Percentiles rank a stretch among this genome's conserved stretches.
Evolutionary conservation across 2,888 invertebrate genomes (phyloP).

Genomic region (Aphrophora alni): DNA sequence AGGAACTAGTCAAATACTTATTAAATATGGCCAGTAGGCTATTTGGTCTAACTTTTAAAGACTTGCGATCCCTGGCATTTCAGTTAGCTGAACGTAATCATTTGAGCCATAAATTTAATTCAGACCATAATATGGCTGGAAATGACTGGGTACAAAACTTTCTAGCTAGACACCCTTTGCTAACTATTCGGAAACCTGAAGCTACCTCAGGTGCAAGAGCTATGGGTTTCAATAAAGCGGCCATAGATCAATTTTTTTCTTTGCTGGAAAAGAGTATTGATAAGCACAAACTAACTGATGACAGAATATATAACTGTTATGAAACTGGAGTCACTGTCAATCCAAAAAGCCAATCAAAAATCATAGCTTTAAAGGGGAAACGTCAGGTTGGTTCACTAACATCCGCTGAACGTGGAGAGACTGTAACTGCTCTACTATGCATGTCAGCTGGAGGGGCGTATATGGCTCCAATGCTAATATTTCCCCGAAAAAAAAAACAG

Average conservation of each 20-base stretch:
- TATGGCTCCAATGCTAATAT: conserved; percentile 50
- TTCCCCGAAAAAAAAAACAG: conserved; percentile 23
- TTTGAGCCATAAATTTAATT: conserved; percentile 51
- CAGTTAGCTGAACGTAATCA: conserved; percentile 48
- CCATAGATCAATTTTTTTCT: neutral
- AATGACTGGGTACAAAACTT: conserved; percentile 53
- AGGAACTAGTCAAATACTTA: neutral
- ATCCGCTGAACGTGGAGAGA: conserved; percentile 48
- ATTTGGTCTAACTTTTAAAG: conserved; percentile 51
- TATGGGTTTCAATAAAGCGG: conserved; percentile 51
- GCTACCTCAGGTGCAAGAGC: conserved; percentile 53
- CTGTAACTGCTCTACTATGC: conserved; percentile 46
- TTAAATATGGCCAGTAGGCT: conserved; percentile 36
- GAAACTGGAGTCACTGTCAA: conserved; percentile 50
- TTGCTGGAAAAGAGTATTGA: neutral
- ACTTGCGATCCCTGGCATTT: conserved; percentile 49
- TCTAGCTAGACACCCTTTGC: conserved; percentile 50
- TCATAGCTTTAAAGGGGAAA: conserved; percentile 45
- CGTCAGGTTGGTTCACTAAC: conserved; percentile 42
- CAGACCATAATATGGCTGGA: too few relatives aligned
- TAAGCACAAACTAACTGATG: conserved; percentile 48
- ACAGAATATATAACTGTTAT: conserved; percentile 49
- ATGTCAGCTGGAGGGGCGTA: conserved; percentile 46
- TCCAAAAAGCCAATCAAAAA: conserved; percentile 46
- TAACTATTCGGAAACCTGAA: conserved; percentile 51